These are phyloP conservation scores for Muscicapa striata DNA, from an alignment of 2,797 vertebrate genomes.

Conservation along the genomic window DNA sequence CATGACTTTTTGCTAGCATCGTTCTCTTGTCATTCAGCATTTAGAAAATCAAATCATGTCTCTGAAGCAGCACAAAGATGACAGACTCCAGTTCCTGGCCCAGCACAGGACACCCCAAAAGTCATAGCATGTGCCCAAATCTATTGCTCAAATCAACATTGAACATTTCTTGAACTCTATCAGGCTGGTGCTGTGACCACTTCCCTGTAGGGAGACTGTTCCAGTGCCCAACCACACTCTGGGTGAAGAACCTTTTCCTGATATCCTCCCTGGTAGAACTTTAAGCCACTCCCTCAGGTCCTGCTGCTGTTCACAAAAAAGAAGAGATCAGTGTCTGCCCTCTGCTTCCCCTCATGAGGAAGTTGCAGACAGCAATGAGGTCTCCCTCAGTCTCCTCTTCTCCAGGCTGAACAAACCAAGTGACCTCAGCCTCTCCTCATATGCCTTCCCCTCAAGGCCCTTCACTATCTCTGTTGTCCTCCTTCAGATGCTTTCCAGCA, in stretches of 20 bases:
- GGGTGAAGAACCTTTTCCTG: not conserved
- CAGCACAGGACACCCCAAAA: not conserved
- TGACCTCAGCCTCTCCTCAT: not conserved
- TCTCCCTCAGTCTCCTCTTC: not conserved
- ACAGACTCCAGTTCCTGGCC: not conserved
- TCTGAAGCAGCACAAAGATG: not conserved
- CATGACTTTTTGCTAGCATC: not conserved
- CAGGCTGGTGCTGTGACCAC: not conserved
- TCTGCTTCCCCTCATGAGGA: not conserved
- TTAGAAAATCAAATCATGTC: not conserved
- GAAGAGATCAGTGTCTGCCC: not conserved
- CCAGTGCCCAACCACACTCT: not conserved
- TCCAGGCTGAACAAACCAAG: not conserved
- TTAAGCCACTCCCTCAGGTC: not conserved
- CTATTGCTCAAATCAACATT: not conserved
- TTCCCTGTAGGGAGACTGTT: not conserved
- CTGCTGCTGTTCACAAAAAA: not conserved
- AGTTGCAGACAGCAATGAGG: not conserved
- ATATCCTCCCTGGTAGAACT: not conserved
- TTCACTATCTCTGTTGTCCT: no score
- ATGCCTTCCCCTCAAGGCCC: accelerated
- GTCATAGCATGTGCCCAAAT: not conserved
- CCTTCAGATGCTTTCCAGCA: no score
- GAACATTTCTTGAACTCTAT: not conserved
- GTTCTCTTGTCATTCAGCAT: not conserved